These are phyloP conservation scores for Chaetorhynchus papuensis DNA, from an alignment of 2,113 vertebrate genomes.

Conservation along the genomic window DNA sequence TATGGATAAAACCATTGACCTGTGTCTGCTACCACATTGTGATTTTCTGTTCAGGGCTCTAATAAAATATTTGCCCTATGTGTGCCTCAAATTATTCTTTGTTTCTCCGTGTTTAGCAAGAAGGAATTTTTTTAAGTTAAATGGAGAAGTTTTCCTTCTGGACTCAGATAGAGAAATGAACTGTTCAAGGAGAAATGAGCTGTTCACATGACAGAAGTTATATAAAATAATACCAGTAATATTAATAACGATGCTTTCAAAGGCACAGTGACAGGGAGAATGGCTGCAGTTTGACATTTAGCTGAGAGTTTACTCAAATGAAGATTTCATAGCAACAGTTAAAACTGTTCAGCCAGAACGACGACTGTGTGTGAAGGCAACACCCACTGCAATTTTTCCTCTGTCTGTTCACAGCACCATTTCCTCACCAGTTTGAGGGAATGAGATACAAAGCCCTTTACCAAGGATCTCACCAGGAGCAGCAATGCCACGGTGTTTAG, in stretches of 20 bases:
- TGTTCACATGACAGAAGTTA: background rate
- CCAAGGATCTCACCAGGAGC: background rate
- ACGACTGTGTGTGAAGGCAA: background rate
- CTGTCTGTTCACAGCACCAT: background rate
- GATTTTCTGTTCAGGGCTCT: background rate
- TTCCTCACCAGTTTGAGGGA: background rate
- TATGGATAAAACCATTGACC: background rate
- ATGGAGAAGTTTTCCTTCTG: background rate
- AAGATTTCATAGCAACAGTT: background rate
- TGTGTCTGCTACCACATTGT: background rate
- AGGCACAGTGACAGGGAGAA: background rate
- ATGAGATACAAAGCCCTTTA: background rate
- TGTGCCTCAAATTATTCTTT: background rate
- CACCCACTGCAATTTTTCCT: background rate
- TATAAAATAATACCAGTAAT: background rate
- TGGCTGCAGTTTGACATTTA: background rate
- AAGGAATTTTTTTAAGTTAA: background rate
- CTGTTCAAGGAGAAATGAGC: background rate
- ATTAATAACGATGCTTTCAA: background rate
- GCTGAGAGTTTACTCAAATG: background rate
- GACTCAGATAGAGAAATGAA: background rate
- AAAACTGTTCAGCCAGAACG: background rate
- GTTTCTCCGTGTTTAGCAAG: background rate
- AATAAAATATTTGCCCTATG: background rate
- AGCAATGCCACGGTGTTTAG: fast-evolving